Evolutionary conservation across 2,113 vertebrate species (phyloP).

Genomic region (Chascanopsetta lugubris): DNA sequence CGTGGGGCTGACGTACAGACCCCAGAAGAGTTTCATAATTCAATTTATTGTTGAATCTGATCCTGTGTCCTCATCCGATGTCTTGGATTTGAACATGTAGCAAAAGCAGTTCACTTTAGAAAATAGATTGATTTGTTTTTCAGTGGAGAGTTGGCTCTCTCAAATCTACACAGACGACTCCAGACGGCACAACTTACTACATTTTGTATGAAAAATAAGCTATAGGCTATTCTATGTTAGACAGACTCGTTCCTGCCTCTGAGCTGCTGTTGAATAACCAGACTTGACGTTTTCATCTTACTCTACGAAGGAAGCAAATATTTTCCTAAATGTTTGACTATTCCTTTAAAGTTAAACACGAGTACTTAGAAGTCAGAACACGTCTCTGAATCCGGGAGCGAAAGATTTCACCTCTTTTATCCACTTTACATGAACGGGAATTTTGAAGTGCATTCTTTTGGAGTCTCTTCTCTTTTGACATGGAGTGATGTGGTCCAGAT

Average conservation of each 20-base stretch:
- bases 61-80: no score
- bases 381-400: neutral
- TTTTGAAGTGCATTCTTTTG: slow-evolving; percentile 2
- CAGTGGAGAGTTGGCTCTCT: neutral
- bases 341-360: neutral
- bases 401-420: neutral
- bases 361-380: neutral
- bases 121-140: neutral
- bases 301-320: neutral
- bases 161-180: neutral
- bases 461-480: no score
- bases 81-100: neutral
- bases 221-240: neutral
- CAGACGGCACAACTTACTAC: neutral
- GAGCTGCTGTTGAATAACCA: neutral
- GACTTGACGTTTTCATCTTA: neutral
- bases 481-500: neutral
- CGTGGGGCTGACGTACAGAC: neutral
- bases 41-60: neutral
- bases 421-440: slow-evolving; percentile 6
- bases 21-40: neutral
- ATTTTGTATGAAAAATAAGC: neutral
- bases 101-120: neutral
- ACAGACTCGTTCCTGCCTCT: neutral
- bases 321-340: neutral